These are phyloP conservation scores for Centroberyx gerrardi DNA, from an alignment of 2,797 vertebrate species.

Conservation along the genomic window DNA sequence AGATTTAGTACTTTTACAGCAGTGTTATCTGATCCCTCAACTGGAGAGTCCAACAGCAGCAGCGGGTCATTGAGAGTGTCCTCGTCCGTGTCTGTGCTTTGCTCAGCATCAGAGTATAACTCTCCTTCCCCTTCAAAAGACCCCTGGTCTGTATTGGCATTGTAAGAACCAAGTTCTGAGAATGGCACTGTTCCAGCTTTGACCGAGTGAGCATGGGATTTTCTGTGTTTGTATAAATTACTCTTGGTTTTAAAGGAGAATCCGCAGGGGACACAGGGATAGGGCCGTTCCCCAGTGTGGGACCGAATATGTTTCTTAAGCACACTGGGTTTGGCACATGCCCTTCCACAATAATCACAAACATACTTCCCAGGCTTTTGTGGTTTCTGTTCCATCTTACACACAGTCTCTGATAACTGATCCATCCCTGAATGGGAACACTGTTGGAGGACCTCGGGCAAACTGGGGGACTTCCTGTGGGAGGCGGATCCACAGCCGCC, in stretches of 20 bases:
- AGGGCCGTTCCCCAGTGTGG: conserved; percentile 97
- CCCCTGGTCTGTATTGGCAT: conserved; percentile 90
- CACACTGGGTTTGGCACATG: conserved; percentile 99
- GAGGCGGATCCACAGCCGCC: conserved; percentile 84
- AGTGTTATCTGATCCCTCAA: conserved; percentile 81
- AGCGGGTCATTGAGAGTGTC: conserved; percentile 90
- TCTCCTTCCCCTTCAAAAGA: conserved; percentile 94
- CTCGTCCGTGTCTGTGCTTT: conserved; percentile 98
- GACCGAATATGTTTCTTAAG: conserved; percentile 99
- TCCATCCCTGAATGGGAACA: conserved; percentile 92
- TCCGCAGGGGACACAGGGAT: conserved; percentile 97
- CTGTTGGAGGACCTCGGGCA: conserved; percentile 90
- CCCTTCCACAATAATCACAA: conserved; percentile 98
- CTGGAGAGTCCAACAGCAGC: conserved; percentile 82
- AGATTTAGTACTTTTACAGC: conserved; percentile 94
- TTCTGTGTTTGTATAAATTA: conserved; percentile 99
- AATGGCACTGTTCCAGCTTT: conserved; percentile 95
- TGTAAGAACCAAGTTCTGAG: conserved; percentile 92
- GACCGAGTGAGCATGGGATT: conserved; percentile 98
- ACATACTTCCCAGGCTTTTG: conserved; percentile 98
- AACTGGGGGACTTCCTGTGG: conserved; percentile 90
- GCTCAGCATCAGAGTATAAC: conserved; percentile 96
- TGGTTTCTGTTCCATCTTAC: conserved; percentile 95
- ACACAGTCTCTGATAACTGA: conserved; percentile 86
- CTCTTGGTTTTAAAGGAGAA: conserved; percentile 99